Percentiles rank a stretch among this genome's conserved stretches.
Conservation (phyloP, 2,113 vertebrate species). For the Anarrhichthys ocellatus region DNA sequence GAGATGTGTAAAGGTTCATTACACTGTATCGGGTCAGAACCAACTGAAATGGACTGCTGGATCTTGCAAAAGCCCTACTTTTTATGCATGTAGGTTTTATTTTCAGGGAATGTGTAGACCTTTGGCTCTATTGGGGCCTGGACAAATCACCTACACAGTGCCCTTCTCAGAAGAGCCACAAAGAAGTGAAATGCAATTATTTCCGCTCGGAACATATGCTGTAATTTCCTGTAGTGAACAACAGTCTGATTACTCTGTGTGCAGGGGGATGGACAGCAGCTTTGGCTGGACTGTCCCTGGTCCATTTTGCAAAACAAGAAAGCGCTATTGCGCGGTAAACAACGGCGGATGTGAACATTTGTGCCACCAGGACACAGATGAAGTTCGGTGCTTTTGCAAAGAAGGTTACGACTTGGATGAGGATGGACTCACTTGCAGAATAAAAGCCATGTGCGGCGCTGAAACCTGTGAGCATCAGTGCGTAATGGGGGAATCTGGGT, state of each 20-base stretch:
- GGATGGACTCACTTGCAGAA: conserved; percentile 68
- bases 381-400: conserved; percentile 69
- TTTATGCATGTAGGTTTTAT: conserved; percentile 79
- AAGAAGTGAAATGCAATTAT: conserved; percentile 41
- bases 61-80: conserved; percentile 53
- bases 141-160: conserved; percentile 67
- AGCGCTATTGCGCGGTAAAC: conserved; percentile 47
- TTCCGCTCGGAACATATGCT: conserved; percentile 76
- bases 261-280: background rate
- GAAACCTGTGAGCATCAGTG: conserved; percentile 73
- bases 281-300: conserved; percentile 71
- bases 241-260: background rate
- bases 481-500: conserved; percentile 27
- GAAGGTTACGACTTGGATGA: conserved; percentile 69
- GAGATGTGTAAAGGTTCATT: conserved; percentile 72
- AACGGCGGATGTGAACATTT: conserved; percentile 80
- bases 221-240: conserved; percentile 54
- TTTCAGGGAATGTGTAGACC: conserved; percentile 81
- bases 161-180: conserved; percentile 69
- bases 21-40: conserved; percentile 14
- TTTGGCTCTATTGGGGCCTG: conserved; percentile 61
- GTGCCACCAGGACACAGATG: conserved; percentile 48
- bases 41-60: conserved; percentile 70
- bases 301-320: conserved; percentile 68
- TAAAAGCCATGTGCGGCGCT: conserved; percentile 54